Evolutionary conservation across 2,113 vertebrate species (phyloP), one percentile per base, ranked within the genome.

Genomic region (Mirounga angustirostris): DNA sequence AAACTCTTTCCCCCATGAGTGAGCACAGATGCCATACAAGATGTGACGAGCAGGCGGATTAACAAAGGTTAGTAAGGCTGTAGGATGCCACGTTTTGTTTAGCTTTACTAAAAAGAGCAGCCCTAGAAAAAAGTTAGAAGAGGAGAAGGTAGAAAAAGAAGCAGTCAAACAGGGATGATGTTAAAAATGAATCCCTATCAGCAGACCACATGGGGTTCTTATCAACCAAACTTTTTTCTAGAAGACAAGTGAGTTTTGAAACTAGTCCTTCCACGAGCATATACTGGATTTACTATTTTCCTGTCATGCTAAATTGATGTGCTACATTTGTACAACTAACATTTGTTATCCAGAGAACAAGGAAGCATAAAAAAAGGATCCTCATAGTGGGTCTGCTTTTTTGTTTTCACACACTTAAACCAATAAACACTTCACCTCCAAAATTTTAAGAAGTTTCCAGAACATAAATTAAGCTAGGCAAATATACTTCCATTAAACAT

Each of bases 41-140:
- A 90, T 94, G 98, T 97, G 98, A 98, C 46, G 98, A 98, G 98
- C 98, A 99, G 99, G 98, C 83, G 16, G 98, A 98, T 99, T 99
- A 99, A 99, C 98, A 98, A 98, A 98, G 99, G 99, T 99, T 99
- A 99, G 99, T 99, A 99, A 99, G 98, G 98, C 98, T 98, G 98
- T 91, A 98, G 98, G 93, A 98, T 88, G 97, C 98, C 97, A 98
- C 97, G 96, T 98, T 97, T 97, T 97, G 97, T 98, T 99, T 99
- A 99, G 98, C 97, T 99, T 99, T 98, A 99, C 98, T 99, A 98
- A 98, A 98, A 95, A 98, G 97, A 98, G 98, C 98, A 99, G 98
- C 98, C 98, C 97, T 98, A 98, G 98, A 98, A 97, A 98, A 98
- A 96, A 97, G 99, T 99, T 99, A 99, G 93, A 97, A 97, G 91